phyloP scores from a whole-genome alignment of 2,797 vertebrate genomes.

The Morus bassanus region DNA sequence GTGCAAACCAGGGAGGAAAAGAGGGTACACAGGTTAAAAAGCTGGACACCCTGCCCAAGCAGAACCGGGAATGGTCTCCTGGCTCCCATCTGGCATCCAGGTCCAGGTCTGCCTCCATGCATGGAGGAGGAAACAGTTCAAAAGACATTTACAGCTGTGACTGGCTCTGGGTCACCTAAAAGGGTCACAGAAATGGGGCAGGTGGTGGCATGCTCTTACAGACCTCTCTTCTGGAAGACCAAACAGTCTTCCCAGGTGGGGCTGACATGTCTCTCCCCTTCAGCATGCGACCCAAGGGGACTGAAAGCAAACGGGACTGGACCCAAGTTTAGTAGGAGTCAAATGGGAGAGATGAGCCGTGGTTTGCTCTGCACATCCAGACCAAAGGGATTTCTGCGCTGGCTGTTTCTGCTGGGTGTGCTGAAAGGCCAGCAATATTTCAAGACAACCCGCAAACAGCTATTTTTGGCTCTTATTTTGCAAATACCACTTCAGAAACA shows the following conservation, averaged over 20 bases:
- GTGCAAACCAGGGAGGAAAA: not conserved
- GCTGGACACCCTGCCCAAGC: accelerated
- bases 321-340: not conserved
- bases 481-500: constrained; percentile 43
- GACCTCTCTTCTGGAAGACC: not conserved
- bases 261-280: not conserved
- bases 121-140: not conserved
- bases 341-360: not conserved
- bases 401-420: not conserved
- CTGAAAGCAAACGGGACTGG: not conserved
- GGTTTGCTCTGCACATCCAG: not conserved
- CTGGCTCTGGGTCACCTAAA: not conserved
- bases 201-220: not conserved
- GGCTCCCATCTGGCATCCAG: not conserved
- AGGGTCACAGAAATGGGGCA: not conserved
- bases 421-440: constrained; percentile 49
- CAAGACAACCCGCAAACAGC: constrained; percentile 14
- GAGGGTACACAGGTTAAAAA: not conserved
- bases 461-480: constrained; percentile 59
- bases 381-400: not conserved
- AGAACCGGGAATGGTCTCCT: not conserved
- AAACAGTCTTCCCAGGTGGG: not conserved
- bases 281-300: not conserved
- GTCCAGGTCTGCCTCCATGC: not conserved
- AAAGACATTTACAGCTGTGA: not conserved